Evolutionary conservation across 2,888 invertebrate genomes (phyloP).

Genomic region (Cetonia aurata): DNA sequence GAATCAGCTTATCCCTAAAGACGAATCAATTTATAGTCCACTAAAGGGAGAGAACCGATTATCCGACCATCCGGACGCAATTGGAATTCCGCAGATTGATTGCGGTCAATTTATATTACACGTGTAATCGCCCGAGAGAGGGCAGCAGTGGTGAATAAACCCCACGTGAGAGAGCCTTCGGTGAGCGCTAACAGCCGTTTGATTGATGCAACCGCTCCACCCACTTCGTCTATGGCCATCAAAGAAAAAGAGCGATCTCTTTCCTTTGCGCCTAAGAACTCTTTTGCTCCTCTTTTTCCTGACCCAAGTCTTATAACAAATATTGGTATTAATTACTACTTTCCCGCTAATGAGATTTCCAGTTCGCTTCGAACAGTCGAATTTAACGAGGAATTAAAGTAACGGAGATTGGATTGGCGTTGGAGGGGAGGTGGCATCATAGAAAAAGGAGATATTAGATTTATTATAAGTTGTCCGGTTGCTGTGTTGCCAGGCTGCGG

Average conservation of each 20-base stretch:
- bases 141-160: conserved; percentile 54
- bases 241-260: conserved; percentile 11
- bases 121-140: conserved; percentile 26
- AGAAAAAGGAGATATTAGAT: too few relatives aligned
- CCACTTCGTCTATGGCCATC: conserved; percentile 49
- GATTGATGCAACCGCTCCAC: conserved; percentile 63
- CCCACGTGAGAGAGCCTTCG: conserved; percentile 18
- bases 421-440: too few relatives aligned
- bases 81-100: conserved; percentile 52
- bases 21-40: conserved; percentile 40
- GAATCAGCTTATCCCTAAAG: conserved; percentile 46
- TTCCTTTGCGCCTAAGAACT: background rate
- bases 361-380: conserved; percentile 4
- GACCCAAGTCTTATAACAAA: conserved; percentile 52
- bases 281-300: conserved; percentile 23
- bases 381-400: conserved; percentile 5
- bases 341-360: conserved; percentile 33
- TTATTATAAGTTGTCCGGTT: too few relatives aligned
- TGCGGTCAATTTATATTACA: conserved; percentile 56
- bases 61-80: background rate
- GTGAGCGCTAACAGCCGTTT: conserved; percentile 62
- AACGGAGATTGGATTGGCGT: too few relatives aligned
- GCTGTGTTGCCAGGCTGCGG: too few relatives aligned
- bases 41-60: conserved; percentile 12
- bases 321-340: conserved; percentile 57